Conservation (phyloP, 2,113 vertebrate genomes). For the Apodemus sylvaticus region DNA sequence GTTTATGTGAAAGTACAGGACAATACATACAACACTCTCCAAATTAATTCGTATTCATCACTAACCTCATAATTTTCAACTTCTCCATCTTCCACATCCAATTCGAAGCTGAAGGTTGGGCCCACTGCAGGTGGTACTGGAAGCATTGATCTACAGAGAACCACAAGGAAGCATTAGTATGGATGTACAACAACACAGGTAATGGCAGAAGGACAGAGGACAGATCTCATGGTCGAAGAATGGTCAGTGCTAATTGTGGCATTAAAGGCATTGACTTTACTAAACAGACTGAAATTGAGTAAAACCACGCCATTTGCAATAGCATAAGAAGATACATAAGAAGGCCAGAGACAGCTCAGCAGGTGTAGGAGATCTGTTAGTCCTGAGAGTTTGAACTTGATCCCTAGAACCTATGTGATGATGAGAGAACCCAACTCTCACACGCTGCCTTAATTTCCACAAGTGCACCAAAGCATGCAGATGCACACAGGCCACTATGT, state of each 20-base stretch:
- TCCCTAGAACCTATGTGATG: background rate
- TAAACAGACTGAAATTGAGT: conserved; percentile 3
- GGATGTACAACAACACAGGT: background rate
- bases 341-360: background rate
- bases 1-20: conserved; percentile 21
- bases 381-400: background rate
- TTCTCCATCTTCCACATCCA: conserved; percentile 98
- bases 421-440: no score
- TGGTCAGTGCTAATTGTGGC: background rate
- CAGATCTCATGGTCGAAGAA: background rate
- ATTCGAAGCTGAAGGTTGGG: conserved; percentile 96
- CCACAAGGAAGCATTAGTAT: conserved; percentile 22
- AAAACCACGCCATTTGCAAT: background rate
- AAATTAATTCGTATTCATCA: conserved; percentile 68
- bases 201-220: background rate
- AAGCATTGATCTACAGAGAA: conserved; percentile 93
- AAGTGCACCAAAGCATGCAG: background rate
- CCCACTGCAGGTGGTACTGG: conserved; percentile 96
- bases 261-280: conserved; percentile 18
- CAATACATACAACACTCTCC: background rate
- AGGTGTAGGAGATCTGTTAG: background rate
- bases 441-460: background rate
- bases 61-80: conserved; percentile 99
- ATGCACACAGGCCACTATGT: background rate
- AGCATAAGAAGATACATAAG: background rate